Conservation (phyloP, 2,113 vertebrate genomes). For the Seriola aureovittata region DNA sequence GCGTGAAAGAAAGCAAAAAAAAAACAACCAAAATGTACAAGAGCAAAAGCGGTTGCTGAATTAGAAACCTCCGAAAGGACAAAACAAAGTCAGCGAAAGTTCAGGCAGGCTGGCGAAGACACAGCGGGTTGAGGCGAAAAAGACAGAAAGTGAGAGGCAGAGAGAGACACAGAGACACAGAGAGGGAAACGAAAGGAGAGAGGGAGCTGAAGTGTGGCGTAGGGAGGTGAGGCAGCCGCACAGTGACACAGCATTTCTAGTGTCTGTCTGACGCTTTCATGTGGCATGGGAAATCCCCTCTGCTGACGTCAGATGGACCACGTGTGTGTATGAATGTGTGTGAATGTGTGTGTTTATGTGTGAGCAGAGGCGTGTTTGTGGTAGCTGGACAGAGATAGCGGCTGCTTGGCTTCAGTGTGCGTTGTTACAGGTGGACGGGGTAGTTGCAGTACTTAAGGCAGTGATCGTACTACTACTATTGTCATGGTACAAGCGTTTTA, state of each 20-base stretch:
- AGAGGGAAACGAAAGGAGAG: conserved; percentile 47
- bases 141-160: conserved; percentile 29
- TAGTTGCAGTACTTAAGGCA: neutral
- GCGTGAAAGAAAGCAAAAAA: conserved; percentile 9
- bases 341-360: conserved; percentile 61
- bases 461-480: neutral
- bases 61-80: conserved; percentile 5
- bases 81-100: conserved; percentile 59
- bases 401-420: conserved; percentile 13
- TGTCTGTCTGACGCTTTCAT: conserved; percentile 72
- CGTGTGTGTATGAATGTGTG: conserved; percentile 61
- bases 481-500: neutral
- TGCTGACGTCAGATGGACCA: conserved; percentile 79
- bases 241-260: conserved; percentile 83
- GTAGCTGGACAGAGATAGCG: conserved; percentile 42
- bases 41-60: conserved; percentile 14
- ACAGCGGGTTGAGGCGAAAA: neutral
- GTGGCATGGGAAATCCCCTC: conserved; percentile 80
- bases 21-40: neutral
- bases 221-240: conserved; percentile 61
- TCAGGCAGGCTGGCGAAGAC: conserved; percentile 50
- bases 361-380: conserved; percentile 51
- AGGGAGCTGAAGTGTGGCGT: conserved; percentile 54
- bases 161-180: conserved; percentile 12
- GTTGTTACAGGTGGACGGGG: conserved; percentile 36